A percentile compares a stretch with the other conserved stretches of the same genome.
phyloP scores from a whole-genome alignment of 2,888 invertebrate species.

The Hedya salicella region DNA sequence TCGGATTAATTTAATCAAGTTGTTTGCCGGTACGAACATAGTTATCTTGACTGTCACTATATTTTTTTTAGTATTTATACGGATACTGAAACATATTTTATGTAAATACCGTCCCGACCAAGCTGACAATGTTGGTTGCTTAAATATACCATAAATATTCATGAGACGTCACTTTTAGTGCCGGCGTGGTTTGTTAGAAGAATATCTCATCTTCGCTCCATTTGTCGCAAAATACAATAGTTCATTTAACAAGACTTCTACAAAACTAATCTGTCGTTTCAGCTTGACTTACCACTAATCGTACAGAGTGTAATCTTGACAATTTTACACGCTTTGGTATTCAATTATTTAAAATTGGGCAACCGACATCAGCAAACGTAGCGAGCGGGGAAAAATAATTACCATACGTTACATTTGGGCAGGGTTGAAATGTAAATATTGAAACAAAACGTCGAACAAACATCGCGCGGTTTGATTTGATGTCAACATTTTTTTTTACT shows the following conservation, averaged over 20 bases:
- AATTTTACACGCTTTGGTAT: conserved; percentile 31
- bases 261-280: conserved; percentile 20
- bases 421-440: conserved; percentile 24
- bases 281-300: conserved; percentile 10
- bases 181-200: conserved; percentile 39
- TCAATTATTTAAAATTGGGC: conserved; percentile 5
- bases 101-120: conserved; percentile 34
- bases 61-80: conserved; percentile 3
- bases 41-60: background rate
- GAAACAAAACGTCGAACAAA: conserved; percentile 12
- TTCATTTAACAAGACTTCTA: conserved; percentile 12
- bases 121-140: conserved; percentile 39
- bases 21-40: background rate
- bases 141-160: conserved; percentile 42
- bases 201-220: conserved; percentile 36
- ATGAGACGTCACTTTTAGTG: conserved; percentile 37
- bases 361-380: background rate
- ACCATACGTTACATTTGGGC: conserved; percentile 1
- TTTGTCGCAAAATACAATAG: conserved; percentile 38
- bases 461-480: conserved; percentile 27
- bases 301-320: background rate
- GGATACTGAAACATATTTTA: conserved; percentile 31
- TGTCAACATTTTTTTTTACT: conserved; percentile 15
- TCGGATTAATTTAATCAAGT: background rate
- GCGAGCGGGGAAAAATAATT: conserved; percentile 11